Evolutionary conservation across 2,113 vertebrate genomes (phyloP).

Genomic region (Hucho hucho): DNA sequence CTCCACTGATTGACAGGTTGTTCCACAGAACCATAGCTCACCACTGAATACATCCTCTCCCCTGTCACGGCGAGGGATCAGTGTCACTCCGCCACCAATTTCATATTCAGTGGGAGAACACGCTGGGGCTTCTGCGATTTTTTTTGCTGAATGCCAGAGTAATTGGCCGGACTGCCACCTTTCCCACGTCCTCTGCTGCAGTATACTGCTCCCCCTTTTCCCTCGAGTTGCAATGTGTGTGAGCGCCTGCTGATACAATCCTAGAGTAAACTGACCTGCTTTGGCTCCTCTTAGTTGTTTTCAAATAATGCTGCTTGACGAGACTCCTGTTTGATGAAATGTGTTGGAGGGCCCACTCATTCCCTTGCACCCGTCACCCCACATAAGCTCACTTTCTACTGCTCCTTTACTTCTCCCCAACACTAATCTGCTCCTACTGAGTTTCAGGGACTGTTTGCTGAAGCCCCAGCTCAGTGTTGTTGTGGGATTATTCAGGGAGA

Average conservation of each 20-base stretch:
- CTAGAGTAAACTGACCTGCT: slow-evolving; percentile 17
- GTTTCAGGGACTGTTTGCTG: too few species aligned
- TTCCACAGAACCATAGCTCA: slow-evolving; percentile 4
- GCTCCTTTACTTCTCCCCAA: too few species aligned
- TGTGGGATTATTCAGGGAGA: too few species aligned
- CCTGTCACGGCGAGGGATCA: slow-evolving; percentile 11
- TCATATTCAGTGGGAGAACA: slow-evolving; percentile 15
- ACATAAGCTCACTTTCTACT: too few species aligned
- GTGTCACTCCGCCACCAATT: slow-evolving; percentile 6
- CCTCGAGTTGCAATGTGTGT: slow-evolving; percentile 1
- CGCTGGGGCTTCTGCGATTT: slow-evolving; percentile 11
- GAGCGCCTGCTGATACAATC: slow-evolving; percentile 17
- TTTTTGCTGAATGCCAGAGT: slow-evolving; percentile 20
- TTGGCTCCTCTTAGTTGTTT: slow-evolving; percentile 18
- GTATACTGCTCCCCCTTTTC: not conserved
- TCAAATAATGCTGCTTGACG: slow-evolving; percentile 26
- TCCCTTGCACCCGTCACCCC: too few species aligned
- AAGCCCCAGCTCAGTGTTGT: too few species aligned
- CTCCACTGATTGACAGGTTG: slow-evolving; percentile 2
- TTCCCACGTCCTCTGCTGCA: not conserved
- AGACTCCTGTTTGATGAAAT: not conserved
- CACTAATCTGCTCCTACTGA: too few species aligned
- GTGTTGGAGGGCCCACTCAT: too few species aligned
- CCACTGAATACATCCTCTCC: not conserved
- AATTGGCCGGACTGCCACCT: slow-evolving; percentile 31